Percentiles rank a stretch among this genome's conserved stretches.
Evolutionary conservation across 2,113 vertebrate genomes (phyloP).

Genomic region (Pangasianodon hypophthalmus): DNA sequence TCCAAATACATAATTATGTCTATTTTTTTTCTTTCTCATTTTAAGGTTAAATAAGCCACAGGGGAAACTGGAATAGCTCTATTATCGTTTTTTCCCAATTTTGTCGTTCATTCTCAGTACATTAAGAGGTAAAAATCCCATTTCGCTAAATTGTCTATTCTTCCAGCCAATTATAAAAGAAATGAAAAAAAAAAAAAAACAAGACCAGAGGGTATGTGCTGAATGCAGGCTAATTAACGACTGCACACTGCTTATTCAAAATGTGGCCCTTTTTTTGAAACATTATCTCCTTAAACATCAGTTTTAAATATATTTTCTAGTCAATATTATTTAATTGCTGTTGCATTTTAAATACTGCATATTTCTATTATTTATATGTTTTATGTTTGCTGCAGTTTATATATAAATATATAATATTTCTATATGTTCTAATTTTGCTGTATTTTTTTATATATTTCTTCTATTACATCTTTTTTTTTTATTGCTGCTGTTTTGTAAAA

Average conservation of each 20-base stretch:
- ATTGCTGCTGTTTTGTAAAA: no score
- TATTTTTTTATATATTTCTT: no score
- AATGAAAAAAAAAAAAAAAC: not conserved
- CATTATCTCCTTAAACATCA: not conserved
- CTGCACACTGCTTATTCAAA: not conserved
- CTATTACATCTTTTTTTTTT: no score
- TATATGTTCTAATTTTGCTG: no score
- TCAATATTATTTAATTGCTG: not conserved
- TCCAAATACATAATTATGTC: not conserved
- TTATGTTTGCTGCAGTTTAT: no score
- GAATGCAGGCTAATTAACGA: not conserved
- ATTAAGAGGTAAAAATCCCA: not conserved
- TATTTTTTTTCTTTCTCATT: not conserved
- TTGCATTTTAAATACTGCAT: not conserved
- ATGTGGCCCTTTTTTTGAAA: not conserved
- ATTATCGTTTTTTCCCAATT: not conserved
- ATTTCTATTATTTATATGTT: not conserved
- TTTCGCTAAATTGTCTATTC: not conserved
- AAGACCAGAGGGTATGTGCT: not conserved
- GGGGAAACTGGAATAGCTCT: not conserved
- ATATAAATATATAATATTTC: no score
- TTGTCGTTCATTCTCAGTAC: not conserved
- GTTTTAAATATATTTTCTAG: not conserved
- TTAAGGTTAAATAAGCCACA: not conserved
- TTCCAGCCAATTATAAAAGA: conserved; percentile 14